Base-by-base conservation (phyloP, 2,113 vertebrate species). In the Calypte anna region DNA sequence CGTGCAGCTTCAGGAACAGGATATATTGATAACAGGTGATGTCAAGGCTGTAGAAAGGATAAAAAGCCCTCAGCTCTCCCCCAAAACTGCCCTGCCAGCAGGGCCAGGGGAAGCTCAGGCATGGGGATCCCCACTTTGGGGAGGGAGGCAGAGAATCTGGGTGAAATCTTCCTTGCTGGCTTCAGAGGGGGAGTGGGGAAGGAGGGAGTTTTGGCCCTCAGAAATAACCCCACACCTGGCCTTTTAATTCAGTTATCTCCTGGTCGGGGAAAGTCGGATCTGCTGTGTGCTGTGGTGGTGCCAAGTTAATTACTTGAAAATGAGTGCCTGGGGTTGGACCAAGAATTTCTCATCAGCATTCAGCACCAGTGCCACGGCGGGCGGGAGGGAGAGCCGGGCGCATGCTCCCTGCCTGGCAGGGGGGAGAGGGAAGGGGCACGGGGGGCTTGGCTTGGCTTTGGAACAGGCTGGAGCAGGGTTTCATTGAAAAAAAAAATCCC, bases 261-360 rank as follows among this genome's bases (percentile, higher is more conserved):
- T 84, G 74, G 91, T 96, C 46, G 19, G 89, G 86, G 86, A 58
- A 64, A 94, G 94, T 93, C 44, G 15, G 93, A 48, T 92, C 93
- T 87, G 94, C 95, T 69, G 77, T 62, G 91, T 90, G 95, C 95
- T 92, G 94, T 86, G 95, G 82, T 73, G 86, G 53, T 96, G 96
- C 95, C 95, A 96, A 96, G 96, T 95, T 97, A 96, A 97, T 97
- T 94, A 96, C 96, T 97, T 84, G 95, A 96, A 96, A 96, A 97
- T 93, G 95, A 96, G 96, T 73, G 94, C 94, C 94, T 97, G 95
- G 94, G 94, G 93, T 96, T 85, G 96, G 91, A 87, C 95, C 96
- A 97, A 92, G 95, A 87, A 92, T 91, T 93, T n/a, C 95, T 96
- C 96, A 96, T 97, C 95, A 97, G 96, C 94, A 96, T 96, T 94